phyloP scores from a whole-genome alignment of 1,140 invertebrate species.

The Cheumatopsyche charites region DNA sequence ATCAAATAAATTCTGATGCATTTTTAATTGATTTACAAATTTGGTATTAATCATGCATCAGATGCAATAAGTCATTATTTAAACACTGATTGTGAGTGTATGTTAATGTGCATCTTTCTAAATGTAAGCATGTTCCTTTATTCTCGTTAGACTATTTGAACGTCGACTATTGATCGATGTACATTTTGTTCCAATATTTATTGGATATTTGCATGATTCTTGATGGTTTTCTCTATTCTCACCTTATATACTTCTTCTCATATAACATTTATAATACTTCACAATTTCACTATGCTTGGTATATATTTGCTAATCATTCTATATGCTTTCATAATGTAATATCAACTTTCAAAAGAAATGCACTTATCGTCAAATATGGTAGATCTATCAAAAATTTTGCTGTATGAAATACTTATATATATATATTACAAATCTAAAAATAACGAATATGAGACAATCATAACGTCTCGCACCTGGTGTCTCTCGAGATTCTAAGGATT shows the following conservation, averaged over 20 bases:
- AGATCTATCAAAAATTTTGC: too few species aligned
- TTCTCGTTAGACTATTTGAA: background rate
- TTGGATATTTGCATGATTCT: conserved; percentile 41
- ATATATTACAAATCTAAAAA: too few species aligned
- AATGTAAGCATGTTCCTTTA: conserved; percentile 39
- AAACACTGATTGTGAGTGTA: conserved; percentile 5
- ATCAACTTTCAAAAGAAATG: background rate
- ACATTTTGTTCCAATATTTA: background rate
- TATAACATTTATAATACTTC: conserved; percentile 37
- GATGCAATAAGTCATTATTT: background rate
- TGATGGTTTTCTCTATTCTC: conserved; percentile 47
- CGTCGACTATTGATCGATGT: conserved; percentile 8
- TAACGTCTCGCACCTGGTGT: too few species aligned
- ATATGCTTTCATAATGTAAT: conserved; percentile 24
- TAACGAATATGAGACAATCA: too few species aligned
- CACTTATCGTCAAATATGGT: conserved; percentile 7
- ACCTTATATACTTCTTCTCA: conserved; percentile 34
- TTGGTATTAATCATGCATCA: background rate
- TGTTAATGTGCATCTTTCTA: conserved; percentile 45
- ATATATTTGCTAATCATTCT: conserved; percentile 29
- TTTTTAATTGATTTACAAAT: background rate
- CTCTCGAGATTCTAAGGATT: too few species aligned
- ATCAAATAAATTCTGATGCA: background rate
- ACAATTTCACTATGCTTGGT: conserved; percentile 29
- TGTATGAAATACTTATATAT: too few species aligned